Evolutionary conservation across 2,113 vertebrate species (phyloP).

Genomic region (Myrmophylax atrothorax): DNA sequence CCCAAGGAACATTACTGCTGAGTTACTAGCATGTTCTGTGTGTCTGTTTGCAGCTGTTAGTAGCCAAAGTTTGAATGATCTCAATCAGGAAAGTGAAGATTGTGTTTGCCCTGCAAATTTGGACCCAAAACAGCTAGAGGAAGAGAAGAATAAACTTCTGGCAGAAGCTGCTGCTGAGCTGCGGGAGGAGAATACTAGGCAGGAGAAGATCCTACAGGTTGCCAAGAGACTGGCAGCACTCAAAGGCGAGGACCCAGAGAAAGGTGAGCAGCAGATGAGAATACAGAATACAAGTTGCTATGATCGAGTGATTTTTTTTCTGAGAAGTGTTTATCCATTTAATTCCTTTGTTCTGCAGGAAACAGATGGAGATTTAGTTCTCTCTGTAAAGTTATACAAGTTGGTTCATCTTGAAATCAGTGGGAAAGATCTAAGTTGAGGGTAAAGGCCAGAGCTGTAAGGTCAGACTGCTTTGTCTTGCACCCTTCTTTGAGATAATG

Average conservation of each 20-base stretch:
- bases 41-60: conserved; percentile 51
- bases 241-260: conserved; percentile 87
- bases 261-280: conserved; percentile 72
- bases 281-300: not conserved
- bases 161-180: conserved; percentile 86
- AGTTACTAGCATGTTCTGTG: not conserved
- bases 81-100: conserved; percentile 73
- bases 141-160: conserved; percentile 84
- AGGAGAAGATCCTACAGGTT: conserved; percentile 85
- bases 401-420: not conserved
- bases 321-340: not conserved
- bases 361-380: not conserved
- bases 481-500: not conserved
- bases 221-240: conserved; percentile 86
- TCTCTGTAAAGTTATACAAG: not conserved
- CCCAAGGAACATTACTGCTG: not conserved
- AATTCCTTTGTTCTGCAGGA: not conserved
- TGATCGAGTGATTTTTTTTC: not conserved
- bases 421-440: not conserved
- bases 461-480: not conserved
- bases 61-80: conserved; percentile 81
- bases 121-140: conserved; percentile 78
- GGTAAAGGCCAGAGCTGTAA: not conserved
- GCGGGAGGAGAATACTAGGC: conserved; percentile 79
- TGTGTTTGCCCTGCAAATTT: conserved; percentile 67